Conservation (phyloP, 2,888 invertebrate species). For the Eristalis tenax region DNA sequence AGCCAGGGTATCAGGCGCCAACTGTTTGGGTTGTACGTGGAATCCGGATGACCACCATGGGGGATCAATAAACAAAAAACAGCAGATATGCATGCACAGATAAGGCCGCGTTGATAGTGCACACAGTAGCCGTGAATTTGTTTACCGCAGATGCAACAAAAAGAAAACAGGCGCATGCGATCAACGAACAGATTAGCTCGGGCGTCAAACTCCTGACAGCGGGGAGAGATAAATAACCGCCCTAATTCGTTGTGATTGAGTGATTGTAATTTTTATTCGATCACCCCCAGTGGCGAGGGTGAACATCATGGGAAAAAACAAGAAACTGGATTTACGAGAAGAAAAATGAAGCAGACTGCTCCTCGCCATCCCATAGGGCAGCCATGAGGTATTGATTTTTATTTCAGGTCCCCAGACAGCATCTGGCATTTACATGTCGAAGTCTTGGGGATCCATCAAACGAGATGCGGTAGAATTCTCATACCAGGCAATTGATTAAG, state of each 20-base stretch:
- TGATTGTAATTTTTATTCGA: constrained; percentile 29
- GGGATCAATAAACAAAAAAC: not conserved
- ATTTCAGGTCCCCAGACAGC: not conserved
- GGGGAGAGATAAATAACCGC: not conserved
- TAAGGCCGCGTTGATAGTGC: not conserved
- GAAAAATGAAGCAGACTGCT: not conserved
- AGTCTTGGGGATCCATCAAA: not conserved
- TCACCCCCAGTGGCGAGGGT: not conserved
- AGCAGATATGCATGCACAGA: not conserved
- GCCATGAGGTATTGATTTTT: constrained; percentile 2
- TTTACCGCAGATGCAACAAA: not conserved
- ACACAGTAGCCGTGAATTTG: not conserved
- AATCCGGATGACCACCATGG: not conserved
- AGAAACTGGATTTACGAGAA: constrained; percentile 15
- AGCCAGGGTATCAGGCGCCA: not conserved
- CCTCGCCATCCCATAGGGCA: not conserved
- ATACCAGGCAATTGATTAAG: constrained; percentile 29
- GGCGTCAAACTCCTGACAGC: not conserved
- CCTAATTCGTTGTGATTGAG: constrained; percentile 21
- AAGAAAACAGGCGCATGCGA: too few relatives aligned
- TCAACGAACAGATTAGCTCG: not conserved
- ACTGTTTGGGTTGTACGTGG: not conserved
- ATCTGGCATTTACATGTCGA: not conserved
- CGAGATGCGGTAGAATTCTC: not conserved
- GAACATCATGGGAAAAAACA: not conserved